phyloP scores from a whole-genome alignment of 1,140 invertebrate genomes.

The Pachyrhynchus sulphureomaculatus region DNA sequence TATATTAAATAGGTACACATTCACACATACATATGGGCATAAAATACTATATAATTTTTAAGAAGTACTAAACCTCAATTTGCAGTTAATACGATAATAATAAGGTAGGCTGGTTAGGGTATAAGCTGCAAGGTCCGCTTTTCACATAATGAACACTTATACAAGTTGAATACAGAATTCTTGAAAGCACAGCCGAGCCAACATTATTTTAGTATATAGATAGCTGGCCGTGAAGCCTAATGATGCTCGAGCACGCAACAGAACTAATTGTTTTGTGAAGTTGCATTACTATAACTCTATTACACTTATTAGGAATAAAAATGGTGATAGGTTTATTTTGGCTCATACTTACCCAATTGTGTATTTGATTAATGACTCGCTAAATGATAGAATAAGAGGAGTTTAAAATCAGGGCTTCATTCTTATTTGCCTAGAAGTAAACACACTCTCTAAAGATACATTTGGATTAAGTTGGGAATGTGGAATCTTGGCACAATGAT shows the following conservation, averaged over 20 bases:
- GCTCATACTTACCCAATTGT: too few relatives aligned
- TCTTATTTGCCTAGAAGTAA: too few relatives aligned
- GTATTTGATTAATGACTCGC: too few relatives aligned
- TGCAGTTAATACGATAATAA: constrained; percentile 39
- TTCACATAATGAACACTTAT: constrained; percentile 36
- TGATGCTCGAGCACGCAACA: constrained; percentile 44
- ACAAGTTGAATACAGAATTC: neutral
- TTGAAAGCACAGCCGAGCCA: constrained; percentile 15
- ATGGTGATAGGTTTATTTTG: too few relatives aligned
- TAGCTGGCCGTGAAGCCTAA: constrained; percentile 31
- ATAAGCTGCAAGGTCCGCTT: constrained; percentile 28
- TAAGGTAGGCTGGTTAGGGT: constrained; percentile 20
- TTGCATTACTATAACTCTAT: constrained; percentile 36
- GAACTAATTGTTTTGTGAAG: constrained; percentile 49
- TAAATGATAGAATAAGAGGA: too few relatives aligned
- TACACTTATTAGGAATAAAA: too few relatives aligned
- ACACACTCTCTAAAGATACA: too few relatives aligned
- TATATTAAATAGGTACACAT: too few relatives aligned
- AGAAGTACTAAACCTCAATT: constrained; percentile 31
- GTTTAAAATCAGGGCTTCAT: too few relatives aligned
- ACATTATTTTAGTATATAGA: constrained; percentile 23
- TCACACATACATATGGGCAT: neutral
- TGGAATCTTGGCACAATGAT: too few relatives aligned
- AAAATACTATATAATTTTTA: constrained; percentile 21
- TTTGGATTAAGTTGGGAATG: too few relatives aligned